A percentile compares a stretch with the other conserved stretches of the same genome.
Evolutionary conservation across 2,888 invertebrate genomes (phyloP).

Genomic region (Trichogramma evanescens): DNA sequence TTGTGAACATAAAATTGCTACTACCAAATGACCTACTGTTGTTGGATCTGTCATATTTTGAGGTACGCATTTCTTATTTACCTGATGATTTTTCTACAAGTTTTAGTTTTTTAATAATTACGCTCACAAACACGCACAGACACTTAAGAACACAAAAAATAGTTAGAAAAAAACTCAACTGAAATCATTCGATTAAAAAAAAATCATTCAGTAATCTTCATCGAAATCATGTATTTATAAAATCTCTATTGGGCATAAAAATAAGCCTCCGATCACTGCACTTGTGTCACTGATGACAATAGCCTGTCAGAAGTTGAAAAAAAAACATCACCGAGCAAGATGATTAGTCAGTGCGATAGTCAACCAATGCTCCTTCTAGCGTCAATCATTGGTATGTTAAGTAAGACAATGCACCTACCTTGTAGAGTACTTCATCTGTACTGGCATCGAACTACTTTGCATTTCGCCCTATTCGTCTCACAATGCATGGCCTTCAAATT

Average conservation of each 20-base stretch:
- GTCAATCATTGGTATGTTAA: constrained; percentile 35
- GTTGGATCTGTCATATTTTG: constrained; percentile 19
- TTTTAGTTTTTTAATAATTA: background rate
- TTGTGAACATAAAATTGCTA: constrained; percentile 17
- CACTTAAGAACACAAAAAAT: too few relatives aligned
- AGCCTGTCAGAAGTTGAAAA: constrained; percentile 18
- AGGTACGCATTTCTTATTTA: constrained; percentile 19
- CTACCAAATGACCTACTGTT: constrained; percentile 18
- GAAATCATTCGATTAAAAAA: constrained; percentile 17
- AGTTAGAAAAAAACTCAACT: too few relatives aligned
- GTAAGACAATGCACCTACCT: constrained; percentile 31
- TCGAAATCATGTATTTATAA: constrained; percentile 15
- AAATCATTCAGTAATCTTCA: constrained; percentile 14
- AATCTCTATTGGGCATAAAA: constrained; percentile 17
- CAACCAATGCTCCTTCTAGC: constrained; percentile 28
- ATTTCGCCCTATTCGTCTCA: constrained; percentile 22
- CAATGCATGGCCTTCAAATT: constrained; percentile 28
- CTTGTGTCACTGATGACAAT: constrained; percentile 11
- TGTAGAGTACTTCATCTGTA: constrained; percentile 19
- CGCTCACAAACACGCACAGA: too few relatives aligned
- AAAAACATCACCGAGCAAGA: constrained; percentile 12
- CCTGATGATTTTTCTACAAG: constrained; percentile 13
- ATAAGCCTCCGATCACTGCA: constrained; percentile 6
- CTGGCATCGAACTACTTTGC: constrained; percentile 27
- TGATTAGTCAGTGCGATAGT: constrained; percentile 23